Base-by-base conservation (phyloP, 2,113 vertebrate genomes). In the Orcinus orca region DNA sequence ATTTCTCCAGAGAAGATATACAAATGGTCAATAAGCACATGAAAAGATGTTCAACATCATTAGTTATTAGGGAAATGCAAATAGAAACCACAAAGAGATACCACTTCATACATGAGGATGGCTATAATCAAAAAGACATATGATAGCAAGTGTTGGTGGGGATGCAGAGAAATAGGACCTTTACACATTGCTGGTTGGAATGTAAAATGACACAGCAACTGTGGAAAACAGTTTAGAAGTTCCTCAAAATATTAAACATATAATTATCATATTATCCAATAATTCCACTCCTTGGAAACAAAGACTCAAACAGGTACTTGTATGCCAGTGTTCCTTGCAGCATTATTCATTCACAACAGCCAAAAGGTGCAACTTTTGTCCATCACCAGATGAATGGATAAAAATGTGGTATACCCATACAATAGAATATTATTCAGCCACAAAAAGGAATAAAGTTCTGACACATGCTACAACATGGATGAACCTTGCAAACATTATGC, bases 41-140 rank as follows among this genome's bases (percentile, higher is more conserved):
- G 81, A 91, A 91, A 77, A 95, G 82, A 73, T 95, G 58, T 36
- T 84, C 8, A 58, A 60, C 25, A 60, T 87, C 58, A 73, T 92
- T 81, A 65, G 36, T 65, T 31, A 74, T 81, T 92, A 87, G 44
- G 31, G 44, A 92, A 73, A 73, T 92, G 17, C 67, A 87, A 73
- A 87, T 73, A 8, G 71, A 92, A 87, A 65, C 74, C 74, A 77
- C 60, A 86, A 38, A 95, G 36, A 33, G 41, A 21, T 65, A 53
- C 23, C 71, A 44, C n/a, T 55, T 92, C 60, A 41, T 86, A 65
- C 29, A 92, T 44, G 41, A 87, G 21, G 53, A 50, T 70, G 88
- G 15, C 50, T 86, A 38, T 70, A 91, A 86, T 86, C 3, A 84
- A 76, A 82, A 58, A 85, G 70, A 86, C 44, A 71, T 23, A 63